Base-by-base conservation (phyloP, 1,140 invertebrate genomes). In the Formica exsecta region DNA sequence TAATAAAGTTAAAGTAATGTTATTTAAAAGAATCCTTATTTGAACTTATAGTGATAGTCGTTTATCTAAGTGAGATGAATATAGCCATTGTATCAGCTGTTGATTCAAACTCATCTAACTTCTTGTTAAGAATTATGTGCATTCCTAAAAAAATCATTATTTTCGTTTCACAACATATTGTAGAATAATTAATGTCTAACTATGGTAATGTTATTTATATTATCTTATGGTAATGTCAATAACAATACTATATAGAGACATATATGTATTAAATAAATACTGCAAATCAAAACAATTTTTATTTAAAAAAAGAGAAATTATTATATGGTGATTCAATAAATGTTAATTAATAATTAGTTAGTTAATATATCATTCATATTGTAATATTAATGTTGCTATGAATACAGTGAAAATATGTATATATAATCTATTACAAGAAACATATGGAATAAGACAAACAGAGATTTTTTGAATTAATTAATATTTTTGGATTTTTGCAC, bases 11-110 rank as follows among this genome's bases (percentile, higher is more conserved):
- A 85, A 85, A 75, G 25, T 64, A 81, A 68, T 48, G 75, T 61
- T 79, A 86, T 62, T 70, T 61, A 48, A 62, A 70, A 59, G 41
- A 86, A 80, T 71, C 29, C 25, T 29, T 62, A 81, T 65, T 70
- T 64, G 13, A 68, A 29, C 29, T 54, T 68, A 66, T 44, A 48
- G 77, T 81, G 75, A 88, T 73, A 74, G 86, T 70, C 48, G 79
- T 84, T 88, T 48, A 59, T 74, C 29, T 54, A 74, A 88, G 57
- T 29, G 70, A n/a, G 38, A 64, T 71, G 88, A 89, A 89, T 11
- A 13, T 89, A 86, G 84, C 57, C 32, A 38, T 25, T 62, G 41
- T 68, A 64, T 38, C 85, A 84, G 70, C 44, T 75, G 70, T 62
- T 74, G 36, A 44, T 64, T 64, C 66, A 83, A 79, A 48, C 6